Conservation (phyloP, 2,888 invertebrate species). For the Campoplex nolae region DNA sequence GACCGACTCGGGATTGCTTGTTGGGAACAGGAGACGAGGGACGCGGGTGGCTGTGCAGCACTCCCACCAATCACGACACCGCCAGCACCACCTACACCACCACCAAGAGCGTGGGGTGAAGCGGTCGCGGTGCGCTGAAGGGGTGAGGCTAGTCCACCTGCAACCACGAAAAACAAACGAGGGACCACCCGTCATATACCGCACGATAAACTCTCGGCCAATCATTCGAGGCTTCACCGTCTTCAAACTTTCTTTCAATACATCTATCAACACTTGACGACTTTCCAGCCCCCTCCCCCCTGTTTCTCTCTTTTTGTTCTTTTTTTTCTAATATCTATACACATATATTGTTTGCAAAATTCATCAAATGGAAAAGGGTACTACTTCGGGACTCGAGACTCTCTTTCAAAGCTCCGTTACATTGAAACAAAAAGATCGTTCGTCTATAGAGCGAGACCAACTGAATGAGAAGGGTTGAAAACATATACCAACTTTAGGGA, state of each 20-base stretch:
- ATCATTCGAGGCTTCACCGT: slow-evolving; percentile 18
- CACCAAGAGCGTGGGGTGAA: slow-evolving; percentile 82
- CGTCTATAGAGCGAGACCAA: neutral
- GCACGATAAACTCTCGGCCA: slow-evolving; percentile 59
- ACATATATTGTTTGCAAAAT: slow-evolving; percentile 5
- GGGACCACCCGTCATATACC: slow-evolving; percentile 69
- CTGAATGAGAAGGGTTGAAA: slow-evolving; percentile 8
- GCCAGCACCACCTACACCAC: slow-evolving; percentile 76
- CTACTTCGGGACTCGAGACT: slow-evolving; percentile 76
- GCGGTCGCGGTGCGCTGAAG: slow-evolving; percentile 84
- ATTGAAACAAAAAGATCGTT: slow-evolving; percentile 21
- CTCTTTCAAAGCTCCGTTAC: slow-evolving; percentile 79
- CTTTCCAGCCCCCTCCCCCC: slow-evolving; percentile 41
- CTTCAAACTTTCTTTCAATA: slow-evolving; percentile 61
- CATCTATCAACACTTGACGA: slow-evolving; percentile 51
- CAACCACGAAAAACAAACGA: slow-evolving; percentile 82
- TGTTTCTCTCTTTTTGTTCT: slow-evolving; percentile 12
- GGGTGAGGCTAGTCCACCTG: slow-evolving; percentile 85
- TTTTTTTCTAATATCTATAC: neutral
- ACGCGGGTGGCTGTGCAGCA: slow-evolving; percentile 78
- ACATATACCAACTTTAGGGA: slow-evolving; percentile 26
- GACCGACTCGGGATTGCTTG: slow-evolving; percentile 81
- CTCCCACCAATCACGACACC: slow-evolving; percentile 76
- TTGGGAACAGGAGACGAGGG: slow-evolving; percentile 80
- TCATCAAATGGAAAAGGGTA: slow-evolving; percentile 31